phyloP scores from a whole-genome alignment of 2,797 vertebrate genomes.

The Glyptemys insculpta region DNA sequence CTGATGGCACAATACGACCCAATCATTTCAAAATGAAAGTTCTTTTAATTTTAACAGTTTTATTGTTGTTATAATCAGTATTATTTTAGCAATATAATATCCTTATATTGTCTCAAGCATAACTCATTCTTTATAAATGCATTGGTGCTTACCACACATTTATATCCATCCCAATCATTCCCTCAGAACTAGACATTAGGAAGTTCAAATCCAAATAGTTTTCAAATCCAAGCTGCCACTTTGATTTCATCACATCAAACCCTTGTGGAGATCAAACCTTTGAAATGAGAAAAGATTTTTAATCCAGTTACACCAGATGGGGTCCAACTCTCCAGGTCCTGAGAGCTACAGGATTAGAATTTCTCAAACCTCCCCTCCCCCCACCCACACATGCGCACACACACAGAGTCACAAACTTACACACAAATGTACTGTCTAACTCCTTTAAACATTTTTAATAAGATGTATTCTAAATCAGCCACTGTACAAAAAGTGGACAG shows the following conservation, averaged over 20 bases:
- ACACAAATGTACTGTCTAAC: slow-evolving; percentile 12
- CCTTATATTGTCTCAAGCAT: slow-evolving; percentile 37
- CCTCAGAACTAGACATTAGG: slow-evolving; percentile 75
- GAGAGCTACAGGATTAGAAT: slow-evolving; percentile 85
- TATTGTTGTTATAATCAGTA: background rate
- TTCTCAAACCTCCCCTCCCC: slow-evolving; percentile 79
- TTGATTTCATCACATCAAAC: slow-evolving; percentile 97
- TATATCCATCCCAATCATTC: slow-evolving; percentile 56
- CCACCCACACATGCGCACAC: slow-evolving; percentile 1
- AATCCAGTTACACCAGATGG: slow-evolving; percentile 92
- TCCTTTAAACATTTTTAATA: slow-evolving; percentile 61
- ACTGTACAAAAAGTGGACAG: background rate
- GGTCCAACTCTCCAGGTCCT: slow-evolving; percentile 84
- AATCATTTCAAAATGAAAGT: background rate
- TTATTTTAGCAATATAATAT: slow-evolving; percentile 1
- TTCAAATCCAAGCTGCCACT: slow-evolving; percentile 93
- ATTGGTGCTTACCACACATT: slow-evolving; percentile 48
- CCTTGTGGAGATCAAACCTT: slow-evolving; percentile 96
- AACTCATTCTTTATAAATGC: slow-evolving; percentile 35
- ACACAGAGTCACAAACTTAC: slow-evolving; percentile 16
- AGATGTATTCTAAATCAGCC: slow-evolving; percentile 50
- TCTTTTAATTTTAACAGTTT: background rate
- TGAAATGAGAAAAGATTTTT: slow-evolving; percentile 95
- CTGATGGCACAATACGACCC: background rate
- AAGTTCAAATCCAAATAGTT: slow-evolving; percentile 87